Conservation (phyloP, 2,113 vertebrate species). For the Phalacrocorax pelagicus region DNA sequence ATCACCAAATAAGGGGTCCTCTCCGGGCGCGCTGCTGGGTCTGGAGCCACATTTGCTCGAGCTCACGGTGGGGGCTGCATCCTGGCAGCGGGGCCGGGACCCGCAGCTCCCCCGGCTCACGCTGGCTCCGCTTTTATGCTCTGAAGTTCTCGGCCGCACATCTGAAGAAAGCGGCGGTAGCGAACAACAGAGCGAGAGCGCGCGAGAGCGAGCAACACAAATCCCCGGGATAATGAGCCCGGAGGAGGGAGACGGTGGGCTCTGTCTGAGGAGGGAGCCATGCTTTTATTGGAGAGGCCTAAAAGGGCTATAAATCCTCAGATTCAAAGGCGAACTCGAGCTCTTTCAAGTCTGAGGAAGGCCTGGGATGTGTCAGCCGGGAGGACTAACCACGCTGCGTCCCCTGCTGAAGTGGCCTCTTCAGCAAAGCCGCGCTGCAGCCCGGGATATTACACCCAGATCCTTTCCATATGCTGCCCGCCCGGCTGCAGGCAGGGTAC, state of each 20-base stretch:
- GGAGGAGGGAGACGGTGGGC: constrained; percentile 62
- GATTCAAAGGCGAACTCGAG: constrained; percentile 53
- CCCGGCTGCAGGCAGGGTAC: not conserved
- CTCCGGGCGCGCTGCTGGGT: not conserved
- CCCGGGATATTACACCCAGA: constrained; percentile 48
- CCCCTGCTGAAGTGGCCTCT: constrained; percentile 68
- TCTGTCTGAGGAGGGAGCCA: constrained; percentile 47
- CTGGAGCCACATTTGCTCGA: rapidly evolving
- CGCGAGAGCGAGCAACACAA: constrained; percentile 22
- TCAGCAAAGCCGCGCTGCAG: constrained; percentile 57
- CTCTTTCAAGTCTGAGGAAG: constrained; percentile 65
- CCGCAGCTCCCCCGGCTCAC: not conserved
- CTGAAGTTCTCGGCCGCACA: constrained; percentile 11
- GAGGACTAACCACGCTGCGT: constrained; percentile 53
- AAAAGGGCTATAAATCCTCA: constrained; percentile 67
- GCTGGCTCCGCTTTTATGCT: not conserved
- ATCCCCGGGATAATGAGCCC: constrained; percentile 48
- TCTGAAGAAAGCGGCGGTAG: not conserved
- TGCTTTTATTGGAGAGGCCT: constrained; percentile 68
- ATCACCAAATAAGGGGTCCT: not conserved
- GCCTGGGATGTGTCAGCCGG: constrained; percentile 67
- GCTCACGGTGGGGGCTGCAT: not conserved
- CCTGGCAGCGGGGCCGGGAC: not conserved
- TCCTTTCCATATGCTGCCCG: constrained; percentile 50
- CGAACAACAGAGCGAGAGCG: constrained; percentile 7